These are phyloP conservation scores for Okamejei kenojei DNA, from an alignment of 2,797 vertebrate species.

Conservation along the genomic window DNA sequence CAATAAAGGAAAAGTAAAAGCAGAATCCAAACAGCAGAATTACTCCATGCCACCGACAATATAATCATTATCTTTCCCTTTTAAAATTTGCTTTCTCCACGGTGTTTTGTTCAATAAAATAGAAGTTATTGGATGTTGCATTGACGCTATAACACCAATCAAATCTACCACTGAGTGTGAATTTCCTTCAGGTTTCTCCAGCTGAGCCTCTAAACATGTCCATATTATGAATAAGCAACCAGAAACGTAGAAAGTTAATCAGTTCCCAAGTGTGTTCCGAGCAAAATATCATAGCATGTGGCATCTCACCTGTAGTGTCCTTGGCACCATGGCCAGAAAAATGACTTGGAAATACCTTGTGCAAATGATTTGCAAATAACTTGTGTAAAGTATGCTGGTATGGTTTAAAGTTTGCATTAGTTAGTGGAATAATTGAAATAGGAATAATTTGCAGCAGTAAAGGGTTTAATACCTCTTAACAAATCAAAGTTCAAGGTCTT, in stretches of 20 bases:
- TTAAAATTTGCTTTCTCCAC: neutral
- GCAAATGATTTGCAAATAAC: neutral
- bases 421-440: neutral
- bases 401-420: neutral
- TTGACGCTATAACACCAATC: neutral
- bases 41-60: neutral
- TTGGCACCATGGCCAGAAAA: neutral
- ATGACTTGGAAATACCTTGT: neutral
- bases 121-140: neutral
- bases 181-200: neutral
- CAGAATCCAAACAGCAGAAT: no score
- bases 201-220: neutral
- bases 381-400: neutral
- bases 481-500: no score
- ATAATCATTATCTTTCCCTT: constrained; percentile 19
- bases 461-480: neutral
- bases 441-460: neutral
- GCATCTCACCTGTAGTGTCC: neutral
- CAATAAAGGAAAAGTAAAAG: neutral
- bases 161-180: neutral
- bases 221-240: neutral
- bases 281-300: neutral
- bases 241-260: neutral
- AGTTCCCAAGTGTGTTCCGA: neutral
- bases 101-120: neutral